Percentiles rank a stretch among this genome's conserved stretches.
Evolutionary conservation across 2,797 vertebrate genomes (phyloP).

Genomic region (Cyprinella venusta): DNA sequence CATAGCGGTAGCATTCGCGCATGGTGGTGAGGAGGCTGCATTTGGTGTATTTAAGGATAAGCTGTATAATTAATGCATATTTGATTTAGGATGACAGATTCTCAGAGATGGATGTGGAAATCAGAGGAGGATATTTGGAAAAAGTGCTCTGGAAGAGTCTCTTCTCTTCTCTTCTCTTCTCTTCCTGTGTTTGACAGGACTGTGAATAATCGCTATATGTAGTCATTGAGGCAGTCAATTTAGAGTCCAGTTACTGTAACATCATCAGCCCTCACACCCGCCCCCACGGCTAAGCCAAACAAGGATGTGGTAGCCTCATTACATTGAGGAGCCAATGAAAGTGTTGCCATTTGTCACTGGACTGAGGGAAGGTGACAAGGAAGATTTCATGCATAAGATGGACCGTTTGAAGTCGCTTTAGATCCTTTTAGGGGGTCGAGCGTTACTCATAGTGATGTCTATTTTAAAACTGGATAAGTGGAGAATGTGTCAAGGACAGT

Average conservation of each 20-base stretch:
- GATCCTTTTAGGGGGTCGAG: slow-evolving; percentile 71
- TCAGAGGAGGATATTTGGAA: not conserved
- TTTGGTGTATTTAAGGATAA: slow-evolving; percentile 31
- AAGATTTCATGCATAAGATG: slow-evolving; percentile 75
- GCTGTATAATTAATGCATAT: slow-evolving; percentile 26
- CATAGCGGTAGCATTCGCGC: slow-evolving; percentile 19
- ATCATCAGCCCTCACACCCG: slow-evolving; percentile 19
- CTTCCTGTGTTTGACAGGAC: slow-evolving; percentile 23
- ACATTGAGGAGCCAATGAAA: slow-evolving; percentile 32
- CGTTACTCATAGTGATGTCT: slow-evolving; percentile 59
- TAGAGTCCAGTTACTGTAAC: slow-evolving; percentile 41
- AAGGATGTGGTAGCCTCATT: slow-evolving; percentile 40
- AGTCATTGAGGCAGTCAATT: slow-evolving; percentile 39
- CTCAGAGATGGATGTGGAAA: not conserved
- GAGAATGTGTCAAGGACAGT: slow-evolving; percentile 40
- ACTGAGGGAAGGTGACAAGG: slow-evolving; percentile 71
- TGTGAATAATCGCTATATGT: slow-evolving; percentile 26
- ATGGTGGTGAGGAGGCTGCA: not conserved
- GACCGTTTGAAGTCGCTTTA: slow-evolving; percentile 77
- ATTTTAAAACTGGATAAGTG: slow-evolving; percentile 38
- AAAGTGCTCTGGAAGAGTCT: not conserved
- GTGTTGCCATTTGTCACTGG: slow-evolving; percentile 50
- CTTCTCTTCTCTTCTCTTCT: not conserved
- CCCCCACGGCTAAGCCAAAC: slow-evolving; percentile 11
- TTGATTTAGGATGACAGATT: slow-evolving; percentile 16